Conservation (phyloP, 2,113 vertebrate species). For the Sarotherodon lohbergeri region DNA sequence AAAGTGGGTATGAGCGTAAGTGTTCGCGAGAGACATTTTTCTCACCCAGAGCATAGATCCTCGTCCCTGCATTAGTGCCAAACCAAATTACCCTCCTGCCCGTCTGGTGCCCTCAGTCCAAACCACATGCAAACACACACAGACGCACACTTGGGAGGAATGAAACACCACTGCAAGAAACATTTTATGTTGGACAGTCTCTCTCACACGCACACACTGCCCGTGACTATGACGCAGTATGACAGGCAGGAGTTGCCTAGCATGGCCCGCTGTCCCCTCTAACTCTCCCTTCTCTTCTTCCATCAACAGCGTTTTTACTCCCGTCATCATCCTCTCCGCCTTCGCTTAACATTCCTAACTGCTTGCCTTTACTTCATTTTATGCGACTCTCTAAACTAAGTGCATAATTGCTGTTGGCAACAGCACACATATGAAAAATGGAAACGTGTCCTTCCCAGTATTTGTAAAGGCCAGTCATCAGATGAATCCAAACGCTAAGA, state of each 20-base stretch:
- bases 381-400: background rate
- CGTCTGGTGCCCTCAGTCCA: conserved; percentile 53
- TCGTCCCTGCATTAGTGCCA: conserved; percentile 69
- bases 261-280: conserved; percentile 35
- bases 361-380: background rate
- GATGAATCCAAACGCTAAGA: background rate
- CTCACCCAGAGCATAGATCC: conserved; percentile 55
- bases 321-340: background rate
- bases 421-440: background rate
- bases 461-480: background rate
- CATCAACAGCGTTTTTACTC: background rate
- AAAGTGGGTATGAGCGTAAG: background rate
- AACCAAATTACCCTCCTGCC: conserved; percentile 67
- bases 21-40: conserved; percentile 19
- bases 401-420: background rate
- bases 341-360: background rate
- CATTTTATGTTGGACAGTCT: conserved; percentile 24
- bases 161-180: conserved; percentile 29
- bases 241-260: conserved; percentile 44
- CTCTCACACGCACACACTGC: background rate
- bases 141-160: background rate
- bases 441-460: background rate
- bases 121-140: conserved; percentile 12
- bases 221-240: conserved; percentile 43
- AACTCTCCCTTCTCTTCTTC: background rate